Base-by-base conservation (phyloP, 2,797 vertebrate species). In the Neoniphon sammara region DNA sequence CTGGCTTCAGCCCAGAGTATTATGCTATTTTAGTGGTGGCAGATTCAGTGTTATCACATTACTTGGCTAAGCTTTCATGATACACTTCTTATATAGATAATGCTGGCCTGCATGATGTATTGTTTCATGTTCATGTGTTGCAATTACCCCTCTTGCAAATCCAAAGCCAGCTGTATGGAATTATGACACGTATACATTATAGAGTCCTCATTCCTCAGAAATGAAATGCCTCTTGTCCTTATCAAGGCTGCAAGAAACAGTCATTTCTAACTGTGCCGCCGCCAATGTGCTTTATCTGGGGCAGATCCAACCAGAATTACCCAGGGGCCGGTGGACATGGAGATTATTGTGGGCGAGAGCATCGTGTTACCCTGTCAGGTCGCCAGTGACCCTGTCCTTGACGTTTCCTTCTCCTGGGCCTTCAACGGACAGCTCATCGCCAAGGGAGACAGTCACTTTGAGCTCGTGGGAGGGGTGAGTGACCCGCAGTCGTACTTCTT, bases 401-500 rank as follows among this genome's bases (percentile, higher is more conserved):
- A 96, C 66, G 95, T 96, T 39, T 95, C 92, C 60, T 99, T 98
- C 91, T 96, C 95, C 52, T 99, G 97, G 97, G 97, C 97, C 77
- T 97, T 98, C 88, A 98, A 99, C 0, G 97, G 96, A 20, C 94
- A 90, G 17, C 94, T 96, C 66, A 92, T 97, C 0, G 94, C 93
- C 91, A 95, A 94, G 57, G 95, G 96, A 0, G 93, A 96, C 47
- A 92, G 95, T 27, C 97, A 98, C 91, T 96, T 97, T 87, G 97
- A 98, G 91, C 95, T 95, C 42, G 96, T 97, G 55, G 97, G 97
- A 53, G 96, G 97, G 95, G 97, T 99, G 90, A 97, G 97, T 94
- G 78, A 77, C 58, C 58, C 3, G 1, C 77, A 65, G 67, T 71
- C 52, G 17, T 77, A 39, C 70, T 60, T 66, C 46, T 72, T 80